These are phyloP conservation scores for Latrodectus elegans DNA, from an alignment of 2,888 invertebrate species.

Conservation along the genomic window DNA sequence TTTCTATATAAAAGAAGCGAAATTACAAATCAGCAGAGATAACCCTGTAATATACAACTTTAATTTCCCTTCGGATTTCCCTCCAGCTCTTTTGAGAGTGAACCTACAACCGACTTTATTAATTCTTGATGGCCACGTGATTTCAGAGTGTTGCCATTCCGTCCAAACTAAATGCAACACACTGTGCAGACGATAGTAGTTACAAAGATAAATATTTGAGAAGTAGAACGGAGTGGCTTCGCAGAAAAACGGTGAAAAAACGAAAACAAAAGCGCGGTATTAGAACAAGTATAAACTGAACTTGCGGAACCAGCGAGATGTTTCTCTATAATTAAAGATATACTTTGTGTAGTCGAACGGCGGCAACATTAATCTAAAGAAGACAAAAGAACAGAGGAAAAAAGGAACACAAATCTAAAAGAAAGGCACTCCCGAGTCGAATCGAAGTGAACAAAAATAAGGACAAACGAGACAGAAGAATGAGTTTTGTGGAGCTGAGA, in stretches of 20 bases:
- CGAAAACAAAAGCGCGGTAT: constrained; percentile 39
- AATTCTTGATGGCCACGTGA: constrained; percentile 68
- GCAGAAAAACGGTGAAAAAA: constrained; percentile 46
- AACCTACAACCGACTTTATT: constrained; percentile 46
- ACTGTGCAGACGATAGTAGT: constrained; percentile 51
- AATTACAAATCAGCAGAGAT: constrained; percentile 68
- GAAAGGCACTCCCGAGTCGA: constrained; percentile 53
- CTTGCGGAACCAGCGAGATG: constrained; percentile 41
- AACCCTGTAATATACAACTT: constrained; percentile 68
- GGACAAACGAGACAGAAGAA: constrained; percentile 55
- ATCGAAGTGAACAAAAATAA: constrained; percentile 46
- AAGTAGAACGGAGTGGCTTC: constrained; percentile 40
- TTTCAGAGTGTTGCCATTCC: constrained; percentile 68
- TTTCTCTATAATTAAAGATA: constrained; percentile 69
- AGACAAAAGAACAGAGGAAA: constrained; percentile 38
- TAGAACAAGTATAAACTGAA: constrained; percentile 68
- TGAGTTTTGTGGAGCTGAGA: constrained; percentile 43
- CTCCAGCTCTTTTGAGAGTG: constrained; percentile 54
- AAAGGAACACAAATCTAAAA: constrained; percentile 47
- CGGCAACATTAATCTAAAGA: constrained; percentile 63
- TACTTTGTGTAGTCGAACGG: constrained; percentile 60
- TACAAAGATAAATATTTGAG: constrained; percentile 69
- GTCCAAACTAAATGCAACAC: constrained; percentile 52
- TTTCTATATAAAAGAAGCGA: constrained; percentile 57
- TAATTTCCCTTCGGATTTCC: constrained; percentile 66